A percentile compares a stretch with the other conserved stretches of the same genome.
Conservation (phyloP, 1,140 invertebrate species). For the Heterodera schachtii region DNA sequence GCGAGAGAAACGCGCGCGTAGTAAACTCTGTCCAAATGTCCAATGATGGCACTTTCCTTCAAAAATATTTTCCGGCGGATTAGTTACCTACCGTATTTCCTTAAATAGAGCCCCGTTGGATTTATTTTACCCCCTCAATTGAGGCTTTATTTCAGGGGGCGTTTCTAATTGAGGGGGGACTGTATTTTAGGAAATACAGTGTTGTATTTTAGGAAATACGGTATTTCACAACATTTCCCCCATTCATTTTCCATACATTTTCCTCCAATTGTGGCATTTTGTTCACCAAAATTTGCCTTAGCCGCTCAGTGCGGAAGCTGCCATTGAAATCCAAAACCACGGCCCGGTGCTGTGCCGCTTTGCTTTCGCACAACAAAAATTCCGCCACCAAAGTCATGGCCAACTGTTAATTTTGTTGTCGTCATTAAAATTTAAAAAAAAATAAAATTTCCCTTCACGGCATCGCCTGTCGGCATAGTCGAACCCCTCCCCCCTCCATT, state of each 20-base stretch:
- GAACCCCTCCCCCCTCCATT: no score
- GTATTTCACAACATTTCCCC: no score
- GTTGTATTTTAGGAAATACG: not conserved
- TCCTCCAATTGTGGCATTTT: not conserved
- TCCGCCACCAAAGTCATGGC: constrained; percentile 26
- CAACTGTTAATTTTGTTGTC: constrained; percentile 1
- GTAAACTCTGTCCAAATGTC: constrained; percentile 3
- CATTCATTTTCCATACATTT: not conserved
- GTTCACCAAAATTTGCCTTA: constrained; percentile 12
- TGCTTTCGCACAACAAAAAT: constrained; percentile 20
- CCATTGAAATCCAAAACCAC: constrained; percentile 27
- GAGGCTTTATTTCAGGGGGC: no score
- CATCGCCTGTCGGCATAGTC: not conserved
- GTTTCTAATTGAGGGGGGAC: no score
- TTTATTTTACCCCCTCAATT: no score
- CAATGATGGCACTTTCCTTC: not conserved
- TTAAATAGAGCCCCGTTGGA: no score
- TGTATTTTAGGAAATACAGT: not conserved
- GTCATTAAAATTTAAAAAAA: not conserved
- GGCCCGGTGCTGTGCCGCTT: not conserved
- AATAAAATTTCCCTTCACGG: not conserved
- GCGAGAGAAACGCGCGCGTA: not conserved
- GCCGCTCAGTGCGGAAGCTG: constrained; percentile 13
- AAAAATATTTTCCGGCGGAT: no score
- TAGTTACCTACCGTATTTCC: no score